phyloP scores from a whole-genome alignment of 2,797 vertebrate genomes.

The Sebastes trivittatus region DNA sequence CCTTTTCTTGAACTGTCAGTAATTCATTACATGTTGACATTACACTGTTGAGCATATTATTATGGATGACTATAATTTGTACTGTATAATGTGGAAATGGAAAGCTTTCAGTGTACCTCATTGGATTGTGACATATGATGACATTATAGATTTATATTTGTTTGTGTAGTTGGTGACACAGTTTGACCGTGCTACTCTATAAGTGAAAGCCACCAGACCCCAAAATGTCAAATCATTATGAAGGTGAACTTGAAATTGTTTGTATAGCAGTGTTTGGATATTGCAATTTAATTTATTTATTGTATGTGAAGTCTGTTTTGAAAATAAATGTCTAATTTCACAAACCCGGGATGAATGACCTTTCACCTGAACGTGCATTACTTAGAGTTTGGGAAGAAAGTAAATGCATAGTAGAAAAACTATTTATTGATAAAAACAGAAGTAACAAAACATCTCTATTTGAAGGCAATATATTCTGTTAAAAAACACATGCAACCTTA shows the following conservation, averaged over 20 bases:
- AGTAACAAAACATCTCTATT: conserved; percentile 14
- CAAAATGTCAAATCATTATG: conserved; percentile 58
- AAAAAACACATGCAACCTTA: conserved; percentile 6
- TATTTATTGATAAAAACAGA: conserved; percentile 41
- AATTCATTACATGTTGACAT: conserved; percentile 22
- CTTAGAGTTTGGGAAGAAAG: not conserved
- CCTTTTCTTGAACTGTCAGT: conserved; percentile 10
- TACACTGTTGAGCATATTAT: conserved; percentile 1
- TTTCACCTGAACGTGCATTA: not conserved
- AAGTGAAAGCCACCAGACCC: conserved; percentile 44
- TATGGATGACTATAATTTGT: conserved; percentile 30
- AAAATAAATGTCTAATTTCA: conserved; percentile 85
- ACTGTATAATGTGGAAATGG: conserved; percentile 52
- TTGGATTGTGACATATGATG: conserved; percentile 43
- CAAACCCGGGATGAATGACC: conserved; percentile 37
- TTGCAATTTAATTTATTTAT: conserved; percentile 96
- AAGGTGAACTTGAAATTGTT: conserved; percentile 72
- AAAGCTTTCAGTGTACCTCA: conserved; percentile 59
- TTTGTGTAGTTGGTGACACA: conserved; percentile 70
- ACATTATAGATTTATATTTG: conserved; percentile 51
- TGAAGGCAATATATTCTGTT: not conserved
- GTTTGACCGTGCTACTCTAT: conserved; percentile 52
- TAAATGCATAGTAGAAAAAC: not conserved
- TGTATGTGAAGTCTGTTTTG: conserved; percentile 91
- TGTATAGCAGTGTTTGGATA: conserved; percentile 73